Base-by-base conservation (phyloP, 2,113 vertebrate species). In the Colistium nudipinnis region DNA sequence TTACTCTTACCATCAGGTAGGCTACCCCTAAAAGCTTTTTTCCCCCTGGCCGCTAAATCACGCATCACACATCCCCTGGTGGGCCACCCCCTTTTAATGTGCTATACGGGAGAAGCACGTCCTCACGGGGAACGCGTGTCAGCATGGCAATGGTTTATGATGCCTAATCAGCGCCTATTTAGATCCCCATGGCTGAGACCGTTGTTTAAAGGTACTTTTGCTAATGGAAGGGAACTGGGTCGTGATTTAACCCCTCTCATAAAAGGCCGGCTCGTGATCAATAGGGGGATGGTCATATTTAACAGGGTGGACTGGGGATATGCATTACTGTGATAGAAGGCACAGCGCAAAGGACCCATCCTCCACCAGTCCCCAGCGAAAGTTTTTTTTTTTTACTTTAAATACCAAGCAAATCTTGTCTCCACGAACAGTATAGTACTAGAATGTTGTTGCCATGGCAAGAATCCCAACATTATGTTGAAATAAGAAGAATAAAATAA, bases 1-100 rank as follows among this genome's bases (percentile, higher is more conserved):
- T 22, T 93, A 95, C 76, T 88, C 94, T 30, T 94, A 95, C 77
- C 94, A 94, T 82, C 95, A 95, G 93, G 97, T 99, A 8, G 44
- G 44, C 20, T 45, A 93, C 66, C 63, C 59, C 55, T 81, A 55
- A 88, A 82, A 87, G 84, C 81, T 48, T 76, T 61, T 59, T 49
- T n/a, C n/a, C n/a, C n/a, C n/a, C 55, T 27, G 31, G 71, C 48
- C 76, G 33, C 47, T 77, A 44, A 80, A 70, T 80, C 73, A 63
- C 49, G 38, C 44, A 19, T 54, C 14, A 59, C 64, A 61, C 59
- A 52, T 62, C 41, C 38, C 33, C 25, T 2, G 19, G 54, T 43
- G 51, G 28, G 62, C 66, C 3, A 12, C 55, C 63, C 41, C 62
- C 53, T 43, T 76, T 84, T 82, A 87, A 84, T 67, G 84, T 83